Evolutionary conservation across 2,797 vertebrate species (phyloP).

Genomic region (Eospalax fontanierii): DNA sequence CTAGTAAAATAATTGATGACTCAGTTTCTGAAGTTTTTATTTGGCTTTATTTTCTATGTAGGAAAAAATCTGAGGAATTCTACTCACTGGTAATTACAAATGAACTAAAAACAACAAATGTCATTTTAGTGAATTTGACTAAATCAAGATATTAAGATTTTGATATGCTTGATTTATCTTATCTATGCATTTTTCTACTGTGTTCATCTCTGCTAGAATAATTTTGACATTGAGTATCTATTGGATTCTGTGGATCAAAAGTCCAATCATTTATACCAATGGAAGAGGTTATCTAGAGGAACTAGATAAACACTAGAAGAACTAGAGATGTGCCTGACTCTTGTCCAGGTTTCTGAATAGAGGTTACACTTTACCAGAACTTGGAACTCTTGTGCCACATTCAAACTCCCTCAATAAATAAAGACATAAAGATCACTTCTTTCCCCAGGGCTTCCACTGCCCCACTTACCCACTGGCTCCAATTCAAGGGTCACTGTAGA

Average conservation of each 20-base stretch:
- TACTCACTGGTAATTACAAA: background rate
- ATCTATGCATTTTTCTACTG: background rate
- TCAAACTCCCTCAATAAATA: background rate
- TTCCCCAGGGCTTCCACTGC: background rate
- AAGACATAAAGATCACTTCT: background rate
- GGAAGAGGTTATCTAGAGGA: too few relatives aligned
- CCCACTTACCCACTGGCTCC: background rate
- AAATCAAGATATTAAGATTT: background rate
- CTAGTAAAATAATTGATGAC: background rate
- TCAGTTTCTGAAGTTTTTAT: background rate
- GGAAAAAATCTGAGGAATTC: background rate
- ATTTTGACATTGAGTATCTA: background rate
- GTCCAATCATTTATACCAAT: background rate
- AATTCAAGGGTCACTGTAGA: background rate
- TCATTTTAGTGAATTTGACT: background rate
- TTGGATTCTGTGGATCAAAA: background rate
- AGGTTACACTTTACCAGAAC: background rate
- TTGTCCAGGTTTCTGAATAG: background rate
- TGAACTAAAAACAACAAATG: background rate
- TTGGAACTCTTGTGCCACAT: background rate
- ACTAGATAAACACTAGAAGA: too few relatives aligned
- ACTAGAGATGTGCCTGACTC: background rate
- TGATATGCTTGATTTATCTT: background rate
- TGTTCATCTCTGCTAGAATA: background rate
- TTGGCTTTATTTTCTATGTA: constrained; percentile 47